Conservation (phyloP, 2,888 invertebrate species). For the Paralinhomoeus sp. region DNA sequence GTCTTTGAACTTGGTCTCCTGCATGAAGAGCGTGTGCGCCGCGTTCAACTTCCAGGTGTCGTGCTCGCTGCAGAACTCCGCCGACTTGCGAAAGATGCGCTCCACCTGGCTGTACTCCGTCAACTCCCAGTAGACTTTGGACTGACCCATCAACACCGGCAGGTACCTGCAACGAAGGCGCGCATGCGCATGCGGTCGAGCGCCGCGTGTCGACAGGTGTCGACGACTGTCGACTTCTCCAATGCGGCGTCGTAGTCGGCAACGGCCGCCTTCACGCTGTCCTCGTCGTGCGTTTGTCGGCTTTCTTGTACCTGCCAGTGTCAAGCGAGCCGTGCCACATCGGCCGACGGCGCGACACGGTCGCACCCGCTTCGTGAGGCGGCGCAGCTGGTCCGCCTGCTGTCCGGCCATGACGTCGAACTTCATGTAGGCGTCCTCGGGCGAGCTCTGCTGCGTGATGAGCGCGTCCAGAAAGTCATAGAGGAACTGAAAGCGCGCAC, state of each 20-base stretch:
- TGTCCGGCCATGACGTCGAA: slow-evolving; percentile 77
- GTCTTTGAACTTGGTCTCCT: slow-evolving; percentile 91
- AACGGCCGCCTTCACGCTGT: slow-evolving; percentile 51
- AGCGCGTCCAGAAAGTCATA: slow-evolving; percentile 87
- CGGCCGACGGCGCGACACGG: neutral
- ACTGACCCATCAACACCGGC: slow-evolving; percentile 95
- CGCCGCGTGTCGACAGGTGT: neutral
- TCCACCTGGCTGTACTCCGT: slow-evolving; percentile 87
- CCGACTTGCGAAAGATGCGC: slow-evolving; percentile 81
- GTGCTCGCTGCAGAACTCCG: slow-evolving; percentile 90
- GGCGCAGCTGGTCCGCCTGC: slow-evolving; percentile 64
- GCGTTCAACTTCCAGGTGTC: slow-evolving; percentile 92
- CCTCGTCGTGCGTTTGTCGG: slow-evolving; percentile 62
- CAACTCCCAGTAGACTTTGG: slow-evolving; percentile 92
- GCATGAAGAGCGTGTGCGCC: slow-evolving; percentile 96
- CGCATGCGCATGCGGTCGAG: too few relatives aligned
- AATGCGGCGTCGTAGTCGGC: slow-evolving; percentile 70
- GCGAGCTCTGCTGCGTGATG: slow-evolving; percentile 85
- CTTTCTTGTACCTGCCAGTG: slow-evolving; percentile 49
- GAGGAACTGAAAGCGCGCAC: slow-evolving; percentile 40
- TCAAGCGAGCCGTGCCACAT: neutral
- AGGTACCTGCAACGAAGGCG: slow-evolving; percentile 43
- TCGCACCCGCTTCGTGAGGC: slow-evolving; percentile 57
- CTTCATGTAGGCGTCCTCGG: slow-evolving; percentile 81
- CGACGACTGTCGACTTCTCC: slow-evolving; percentile 34